These are phyloP conservation scores for Dryocosmus kuriphilus DNA, from an alignment of 2,888 invertebrate genomes.

Conservation along the genomic window DNA sequence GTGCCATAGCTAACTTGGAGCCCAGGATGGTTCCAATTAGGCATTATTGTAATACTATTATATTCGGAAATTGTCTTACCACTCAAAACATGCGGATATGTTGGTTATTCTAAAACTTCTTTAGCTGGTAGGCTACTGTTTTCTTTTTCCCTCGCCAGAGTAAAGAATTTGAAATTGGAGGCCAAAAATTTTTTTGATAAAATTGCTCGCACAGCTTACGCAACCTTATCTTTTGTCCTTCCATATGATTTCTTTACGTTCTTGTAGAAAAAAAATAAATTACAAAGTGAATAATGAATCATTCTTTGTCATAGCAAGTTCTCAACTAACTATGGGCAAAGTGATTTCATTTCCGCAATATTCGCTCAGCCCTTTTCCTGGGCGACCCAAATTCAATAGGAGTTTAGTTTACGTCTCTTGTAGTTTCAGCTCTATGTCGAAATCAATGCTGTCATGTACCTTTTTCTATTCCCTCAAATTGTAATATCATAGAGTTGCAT, in stretches of 20 bases:
- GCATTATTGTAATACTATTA: not conserved
- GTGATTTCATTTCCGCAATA: not conserved
- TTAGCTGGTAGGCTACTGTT: not conserved
- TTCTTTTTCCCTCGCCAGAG: constrained; percentile 5
- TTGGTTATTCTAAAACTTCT: not conserved
- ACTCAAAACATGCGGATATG: not conserved
- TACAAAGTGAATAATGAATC: not conserved
- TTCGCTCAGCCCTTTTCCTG: not conserved
- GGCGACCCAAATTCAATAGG: not conserved
- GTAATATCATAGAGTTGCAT: not conserved
- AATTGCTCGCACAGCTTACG: not conserved
- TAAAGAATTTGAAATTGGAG: not conserved
- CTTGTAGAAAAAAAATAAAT: not conserved
- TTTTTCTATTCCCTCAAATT: not conserved
- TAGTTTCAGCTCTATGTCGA: not conserved
- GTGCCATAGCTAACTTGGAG: not conserved
- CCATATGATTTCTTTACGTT: not conserved
- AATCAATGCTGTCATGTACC: not conserved
- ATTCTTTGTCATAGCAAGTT: not conserved
- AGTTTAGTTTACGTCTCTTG: not conserved
- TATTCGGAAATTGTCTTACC: not conserved
- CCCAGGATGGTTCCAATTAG: not conserved
- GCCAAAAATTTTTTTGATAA: not conserved
- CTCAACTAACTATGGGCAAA: not conserved
- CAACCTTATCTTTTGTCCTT: not conserved